Percentiles rank a stretch among this genome's conserved stretches.
These are phyloP conservation scores for Bombus polaris DNA, from an alignment of 1,140 invertebrate species.

Conservation along the genomic window DNA sequence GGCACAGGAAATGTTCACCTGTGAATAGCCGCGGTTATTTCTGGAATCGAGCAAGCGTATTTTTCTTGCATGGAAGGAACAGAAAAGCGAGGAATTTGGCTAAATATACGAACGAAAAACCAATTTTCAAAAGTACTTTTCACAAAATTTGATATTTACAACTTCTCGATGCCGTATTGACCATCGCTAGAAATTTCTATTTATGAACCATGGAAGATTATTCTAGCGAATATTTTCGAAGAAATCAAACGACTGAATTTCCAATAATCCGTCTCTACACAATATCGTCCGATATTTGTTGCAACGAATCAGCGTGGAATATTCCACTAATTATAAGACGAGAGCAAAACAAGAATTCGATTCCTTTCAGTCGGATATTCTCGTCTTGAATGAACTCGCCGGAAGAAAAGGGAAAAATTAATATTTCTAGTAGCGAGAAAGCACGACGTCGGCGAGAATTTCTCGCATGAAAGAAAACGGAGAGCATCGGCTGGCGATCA, in stretches of 20 bases:
- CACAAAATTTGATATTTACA: no score
- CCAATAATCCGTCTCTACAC: neutral
- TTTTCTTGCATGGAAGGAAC: neutral
- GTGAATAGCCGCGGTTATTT: neutral
- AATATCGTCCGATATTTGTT: neutral
- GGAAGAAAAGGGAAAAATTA: slow-evolving; percentile 11
- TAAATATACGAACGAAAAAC: neutral
- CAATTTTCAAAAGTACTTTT: neutral
- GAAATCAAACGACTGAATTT: no score
- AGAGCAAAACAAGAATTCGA: neutral
- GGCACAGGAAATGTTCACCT: no score
- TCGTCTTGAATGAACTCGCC: neutral
- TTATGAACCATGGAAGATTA: no score
- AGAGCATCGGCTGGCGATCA: no score
- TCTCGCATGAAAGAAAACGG: neutral
- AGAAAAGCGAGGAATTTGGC: neutral
- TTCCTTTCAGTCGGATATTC: neutral
- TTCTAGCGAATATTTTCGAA: no score
- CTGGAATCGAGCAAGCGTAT: neutral
- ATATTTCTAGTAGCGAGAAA: neutral
- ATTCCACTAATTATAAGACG: neutral
- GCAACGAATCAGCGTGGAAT: neutral
- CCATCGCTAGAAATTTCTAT: no score
- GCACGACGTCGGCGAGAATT: neutral
- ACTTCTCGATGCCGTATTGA: no score